phyloP scores from a whole-genome alignment of 2,113 vertebrate species.

The Orthonyx spaldingii region DNA sequence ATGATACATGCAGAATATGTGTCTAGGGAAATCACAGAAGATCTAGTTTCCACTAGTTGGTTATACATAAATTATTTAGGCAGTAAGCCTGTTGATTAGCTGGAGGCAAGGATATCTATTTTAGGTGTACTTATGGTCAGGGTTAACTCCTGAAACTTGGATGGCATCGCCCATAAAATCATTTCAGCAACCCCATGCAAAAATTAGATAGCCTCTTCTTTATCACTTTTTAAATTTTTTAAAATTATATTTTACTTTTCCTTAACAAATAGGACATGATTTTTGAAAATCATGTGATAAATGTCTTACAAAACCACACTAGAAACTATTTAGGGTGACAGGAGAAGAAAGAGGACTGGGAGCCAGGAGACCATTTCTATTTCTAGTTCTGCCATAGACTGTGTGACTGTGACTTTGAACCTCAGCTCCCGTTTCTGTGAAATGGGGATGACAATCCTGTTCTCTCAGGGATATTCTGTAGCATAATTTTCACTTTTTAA shows the following conservation, averaged over 20 bases:
- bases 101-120: constrained; percentile 52
- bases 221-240: neutral
- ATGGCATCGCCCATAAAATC: neutral
- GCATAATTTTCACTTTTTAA: neutral
- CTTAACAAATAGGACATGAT: neutral
- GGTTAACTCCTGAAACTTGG: constrained; percentile 39
- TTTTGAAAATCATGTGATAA: constrained; percentile 7
- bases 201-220: neutral
- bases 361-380: constrained; percentile 61
- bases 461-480: neutral
- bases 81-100: constrained; percentile 53
- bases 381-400: constrained; percentile 41
- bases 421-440: neutral
- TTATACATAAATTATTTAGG: constrained; percentile 64
- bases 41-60: constrained; percentile 51
- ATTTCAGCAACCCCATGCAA: neutral
- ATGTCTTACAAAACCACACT: constrained; percentile 39
- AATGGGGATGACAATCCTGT: neutral
- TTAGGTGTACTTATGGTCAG: constrained; percentile 28
- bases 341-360: constrained; percentile 48
- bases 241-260: neutral
- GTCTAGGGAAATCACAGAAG: constrained; percentile 59
- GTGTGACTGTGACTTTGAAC: constrained; percentile 42
- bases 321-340: constrained; percentile 51
- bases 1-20: constrained; percentile 49